These are phyloP conservation scores for Lamellibrachia columna DNA, from an alignment of 2,888 invertebrate species.

Conservation along the genomic window DNA sequence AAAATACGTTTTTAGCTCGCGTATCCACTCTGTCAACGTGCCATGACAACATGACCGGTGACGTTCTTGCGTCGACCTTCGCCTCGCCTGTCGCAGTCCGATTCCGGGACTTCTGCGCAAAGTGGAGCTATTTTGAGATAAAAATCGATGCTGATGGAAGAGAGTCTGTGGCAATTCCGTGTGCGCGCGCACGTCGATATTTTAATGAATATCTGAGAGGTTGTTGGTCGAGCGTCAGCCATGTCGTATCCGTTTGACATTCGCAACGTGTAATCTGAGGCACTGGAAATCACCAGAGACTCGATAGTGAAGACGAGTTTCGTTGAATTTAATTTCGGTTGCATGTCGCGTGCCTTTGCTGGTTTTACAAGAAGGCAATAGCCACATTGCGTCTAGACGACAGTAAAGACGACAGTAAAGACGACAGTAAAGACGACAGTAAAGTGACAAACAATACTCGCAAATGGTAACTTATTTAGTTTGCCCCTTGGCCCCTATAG, in stretches of 20 bases:
- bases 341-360: neutral
- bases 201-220: neutral
- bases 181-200: neutral
- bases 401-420: neutral
- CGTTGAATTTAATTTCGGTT: neutral
- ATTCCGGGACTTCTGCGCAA: neutral
- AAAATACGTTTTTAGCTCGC: no score
- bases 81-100: neutral
- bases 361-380: neutral
- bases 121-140: neutral
- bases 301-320: conserved; percentile 1
- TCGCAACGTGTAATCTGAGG: neutral
- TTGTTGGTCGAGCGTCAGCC: neutral
- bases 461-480: neutral
- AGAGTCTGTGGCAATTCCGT: neutral
- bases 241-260: neutral
- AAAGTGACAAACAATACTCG: neutral
- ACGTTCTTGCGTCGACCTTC: neutral
- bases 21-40: neutral
- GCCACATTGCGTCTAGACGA: neutral
- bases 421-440: neutral
- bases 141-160: neutral
- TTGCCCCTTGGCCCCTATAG: neutral
- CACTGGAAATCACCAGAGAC: neutral
- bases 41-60: neutral